Evolutionary conservation across 92 coral and sea anemone genomes (phyloP).

Genomic region (Pocillopora grandis): DNA sequence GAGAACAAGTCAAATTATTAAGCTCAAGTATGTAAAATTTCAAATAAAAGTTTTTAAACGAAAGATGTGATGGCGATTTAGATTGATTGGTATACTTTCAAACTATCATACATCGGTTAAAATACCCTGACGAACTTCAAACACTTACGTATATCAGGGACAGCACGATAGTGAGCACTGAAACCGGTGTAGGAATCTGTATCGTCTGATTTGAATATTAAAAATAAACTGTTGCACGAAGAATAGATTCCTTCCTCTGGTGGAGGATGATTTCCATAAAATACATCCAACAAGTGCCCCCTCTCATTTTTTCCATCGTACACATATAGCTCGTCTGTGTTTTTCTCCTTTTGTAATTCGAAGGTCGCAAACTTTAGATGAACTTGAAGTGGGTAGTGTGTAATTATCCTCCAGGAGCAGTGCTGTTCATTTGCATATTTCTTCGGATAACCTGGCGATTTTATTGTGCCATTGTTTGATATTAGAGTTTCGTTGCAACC

Average conservation of each 20-base stretch:
- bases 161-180: neutral
- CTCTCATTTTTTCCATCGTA: conserved; percentile 46
- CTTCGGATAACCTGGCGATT: conserved; percentile 66
- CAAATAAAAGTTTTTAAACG: too few relatives aligned
- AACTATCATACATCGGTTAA: too few relatives aligned
- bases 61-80: too few relatives aligned
- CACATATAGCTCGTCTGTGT: conserved; percentile 44
- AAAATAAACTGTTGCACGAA: conserved; percentile 9
- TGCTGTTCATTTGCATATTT: conserved; percentile 65
- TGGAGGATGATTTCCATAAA: conserved; percentile 43
- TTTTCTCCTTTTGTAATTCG: conserved; percentile 24
- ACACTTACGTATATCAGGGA: neutral
- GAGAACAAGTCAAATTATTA: too few relatives aligned
- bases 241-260: conserved; percentile 44
- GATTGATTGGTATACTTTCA: too few relatives aligned
- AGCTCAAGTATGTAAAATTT: too few relatives aligned
- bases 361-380: conserved; percentile 52
- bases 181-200: neutral
- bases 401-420: conserved; percentile 9
- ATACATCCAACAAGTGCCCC: conserved; percentile 27
- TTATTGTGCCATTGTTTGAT: conserved; percentile 52
- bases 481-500: conserved; percentile 34
- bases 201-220: neutral
- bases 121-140: too few relatives aligned
- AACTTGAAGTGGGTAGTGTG: conserved; percentile 13